phyloP scores from a whole-genome alignment of 2,797 vertebrate genomes.

The Eospalax fontanierii region DNA sequence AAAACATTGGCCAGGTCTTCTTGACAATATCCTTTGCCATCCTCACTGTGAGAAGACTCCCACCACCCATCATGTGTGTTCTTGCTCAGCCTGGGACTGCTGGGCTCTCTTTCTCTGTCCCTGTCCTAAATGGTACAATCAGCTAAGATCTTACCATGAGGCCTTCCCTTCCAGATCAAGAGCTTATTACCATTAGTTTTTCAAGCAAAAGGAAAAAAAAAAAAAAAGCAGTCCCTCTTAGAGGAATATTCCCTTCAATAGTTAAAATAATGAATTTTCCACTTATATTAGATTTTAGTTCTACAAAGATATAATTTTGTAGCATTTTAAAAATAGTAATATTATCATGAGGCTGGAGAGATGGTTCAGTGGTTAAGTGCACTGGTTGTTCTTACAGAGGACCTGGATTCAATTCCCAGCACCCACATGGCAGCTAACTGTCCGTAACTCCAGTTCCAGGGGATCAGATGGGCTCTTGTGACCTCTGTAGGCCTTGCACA shows the following conservation, averaged over 20 bases:
- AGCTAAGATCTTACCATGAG: background rate
- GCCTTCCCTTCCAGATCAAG: background rate
- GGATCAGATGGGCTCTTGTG: too few relatives aligned
- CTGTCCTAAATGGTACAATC: background rate
- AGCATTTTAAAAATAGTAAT: conserved; percentile 30
- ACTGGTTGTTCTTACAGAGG: too few relatives aligned
- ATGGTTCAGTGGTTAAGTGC: too few relatives aligned
- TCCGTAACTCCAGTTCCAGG: too few relatives aligned
- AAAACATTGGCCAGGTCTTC: background rate
- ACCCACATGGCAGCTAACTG: too few relatives aligned
- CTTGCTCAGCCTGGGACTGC: too few relatives aligned
- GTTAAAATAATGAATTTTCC: background rate
- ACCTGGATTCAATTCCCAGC: too few relatives aligned
- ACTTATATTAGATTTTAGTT: background rate
- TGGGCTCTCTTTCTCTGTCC: background rate
- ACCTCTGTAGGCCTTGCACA: too few relatives aligned
- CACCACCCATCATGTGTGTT: background rate
- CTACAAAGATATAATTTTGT: background rate
- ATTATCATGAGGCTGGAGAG: too few relatives aligned
- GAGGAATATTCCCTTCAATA: background rate
- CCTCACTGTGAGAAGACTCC: background rate
- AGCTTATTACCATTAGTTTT: background rate
- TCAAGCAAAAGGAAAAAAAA: too few relatives aligned
- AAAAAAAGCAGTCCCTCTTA: background rate
- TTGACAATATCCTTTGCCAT: background rate